These are phyloP conservation scores for Hippoglossus hippoglossus DNA, from an alignment of 2,797 vertebrate species.

Conservation along the genomic window DNA sequence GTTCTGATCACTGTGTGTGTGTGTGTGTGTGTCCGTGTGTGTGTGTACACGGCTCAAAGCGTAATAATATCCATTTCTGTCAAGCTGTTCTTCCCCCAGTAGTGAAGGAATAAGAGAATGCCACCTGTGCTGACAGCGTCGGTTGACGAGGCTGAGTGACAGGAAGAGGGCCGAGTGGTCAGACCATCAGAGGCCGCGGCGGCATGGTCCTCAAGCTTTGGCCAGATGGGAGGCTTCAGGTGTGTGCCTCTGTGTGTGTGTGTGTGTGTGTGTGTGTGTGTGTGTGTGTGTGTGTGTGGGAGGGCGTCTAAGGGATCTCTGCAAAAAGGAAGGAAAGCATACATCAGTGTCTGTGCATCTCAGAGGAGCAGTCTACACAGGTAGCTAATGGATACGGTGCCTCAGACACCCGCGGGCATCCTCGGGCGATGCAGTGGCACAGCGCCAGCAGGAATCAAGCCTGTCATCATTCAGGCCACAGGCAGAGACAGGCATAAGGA, in stretches of 20 bases:
- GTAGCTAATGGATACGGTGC: constrained; percentile 76
- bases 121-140: constrained; percentile 73
- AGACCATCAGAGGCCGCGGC: constrained; percentile 57
- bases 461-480: constrained; percentile 75
- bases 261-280: constrained; percentile 44
- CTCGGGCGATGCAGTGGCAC: constrained; percentile 77
- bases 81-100: constrained; percentile 29
- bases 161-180: constrained; percentile 68
- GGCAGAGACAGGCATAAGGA: constrained; percentile 61
- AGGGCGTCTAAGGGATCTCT: constrained; percentile 42
- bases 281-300: constrained; percentile 23
- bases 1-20: constrained; percentile 15
- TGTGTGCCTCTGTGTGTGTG: constrained; percentile 38
- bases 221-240: constrained; percentile 75
- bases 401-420: constrained; percentile 76
- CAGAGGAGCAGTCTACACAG: constrained; percentile 73
- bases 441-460: constrained; percentile 72
- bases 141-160: constrained; percentile 70
- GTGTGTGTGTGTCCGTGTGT: background rate
- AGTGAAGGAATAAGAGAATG: constrained; percentile 58
- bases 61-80: constrained; percentile 30
- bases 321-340: constrained; percentile 61
- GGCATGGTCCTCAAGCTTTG: constrained; percentile 47
- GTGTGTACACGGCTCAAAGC: constrained; percentile 29
- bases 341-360: constrained; percentile 67